Base-by-base conservation (phyloP, 2,797 vertebrate species). In the Lutjanus argentimaculatus region DNA sequence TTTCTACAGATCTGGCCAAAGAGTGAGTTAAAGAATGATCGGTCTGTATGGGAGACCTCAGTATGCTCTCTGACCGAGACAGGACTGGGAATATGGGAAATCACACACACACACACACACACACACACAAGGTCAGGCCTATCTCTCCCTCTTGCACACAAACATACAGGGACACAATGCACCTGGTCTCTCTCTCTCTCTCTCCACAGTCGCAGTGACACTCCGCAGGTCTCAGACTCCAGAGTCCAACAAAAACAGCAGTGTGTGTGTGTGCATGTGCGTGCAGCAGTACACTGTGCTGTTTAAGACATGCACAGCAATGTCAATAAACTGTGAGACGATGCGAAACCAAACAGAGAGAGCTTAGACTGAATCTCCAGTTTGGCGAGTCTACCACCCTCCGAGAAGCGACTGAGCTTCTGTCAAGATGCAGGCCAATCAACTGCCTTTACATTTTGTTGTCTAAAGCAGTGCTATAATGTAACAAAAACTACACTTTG, bases 311-410 rank as follows among this genome's bases (percentile, higher is more conserved):
- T 80, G 81, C 82, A 58, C 84, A 79, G 89, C 80, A 90, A 89
- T 89, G 91, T 94, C 94, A 94, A 94, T 89, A 93, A 94, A 93
- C 92, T 80, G 73, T 67, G 86, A 91, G 88, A 90, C 72, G 84
- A 89, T 88, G 84, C 52, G 4, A 89, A 92, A 84, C 81, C 72
- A 92, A 94, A 93, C 91, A 93, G 80, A 85, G 70, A 48, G 72
- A 69, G 89, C 88, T 89, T 3, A 91, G 88, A 93, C 61, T 87
- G 80, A 82, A 88, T 83, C 82, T 71, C 66, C 58, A 71, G 53
- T 62, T 61, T 9, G 56, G 56, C 30, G n/a, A 12, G 46, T 85
- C 67, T 43, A 21, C 77, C 75, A 58, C 42, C 62, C 61, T 83
- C 57, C 8, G 2, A 83, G 68, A 74, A 59, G 77, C 2, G 61